Percentiles rank a stretch among this genome's conserved stretches.
Conservation (phyloP, 2,113 vertebrate species). For the Ceratotherium simum region DNA sequence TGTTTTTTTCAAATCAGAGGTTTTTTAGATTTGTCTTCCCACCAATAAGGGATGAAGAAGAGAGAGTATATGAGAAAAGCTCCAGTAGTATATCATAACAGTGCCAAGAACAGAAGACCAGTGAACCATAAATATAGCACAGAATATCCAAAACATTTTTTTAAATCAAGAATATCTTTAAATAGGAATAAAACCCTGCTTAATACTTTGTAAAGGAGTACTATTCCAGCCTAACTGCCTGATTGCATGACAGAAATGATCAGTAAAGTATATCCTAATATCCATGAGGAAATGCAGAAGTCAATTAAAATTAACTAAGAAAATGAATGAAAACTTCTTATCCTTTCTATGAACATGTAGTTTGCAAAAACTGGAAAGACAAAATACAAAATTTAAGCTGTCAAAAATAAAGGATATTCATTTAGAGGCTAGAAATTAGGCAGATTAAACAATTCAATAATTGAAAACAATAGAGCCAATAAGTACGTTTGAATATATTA, state of each 20-base stretch:
- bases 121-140: neutral
- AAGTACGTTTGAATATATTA: constrained; percentile 20
- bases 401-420: neutral
- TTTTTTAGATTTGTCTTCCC: neutral
- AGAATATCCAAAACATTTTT: neutral
- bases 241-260: neutral
- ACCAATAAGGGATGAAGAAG: neutral
- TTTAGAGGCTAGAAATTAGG: neutral
- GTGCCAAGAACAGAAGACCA: neutral
- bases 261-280: neutral
- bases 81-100: neutral
- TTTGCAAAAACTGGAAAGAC: neutral
- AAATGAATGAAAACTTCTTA: constrained; percentile 17
- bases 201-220: constrained; percentile 5
- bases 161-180: neutral
- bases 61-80: fast-evolving
- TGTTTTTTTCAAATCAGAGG: neutral
- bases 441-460: neutral
- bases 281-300: neutral
- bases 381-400: neutral
- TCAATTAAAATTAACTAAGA: constrained; percentile 2
- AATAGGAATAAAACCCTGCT: neutral
- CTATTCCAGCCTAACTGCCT: neutral
- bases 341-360: neutral
- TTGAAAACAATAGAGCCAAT: neutral